Conservation (phyloP, 2,888 invertebrate genomes). For the Stenoptilia bipunctidactyla region DNA sequence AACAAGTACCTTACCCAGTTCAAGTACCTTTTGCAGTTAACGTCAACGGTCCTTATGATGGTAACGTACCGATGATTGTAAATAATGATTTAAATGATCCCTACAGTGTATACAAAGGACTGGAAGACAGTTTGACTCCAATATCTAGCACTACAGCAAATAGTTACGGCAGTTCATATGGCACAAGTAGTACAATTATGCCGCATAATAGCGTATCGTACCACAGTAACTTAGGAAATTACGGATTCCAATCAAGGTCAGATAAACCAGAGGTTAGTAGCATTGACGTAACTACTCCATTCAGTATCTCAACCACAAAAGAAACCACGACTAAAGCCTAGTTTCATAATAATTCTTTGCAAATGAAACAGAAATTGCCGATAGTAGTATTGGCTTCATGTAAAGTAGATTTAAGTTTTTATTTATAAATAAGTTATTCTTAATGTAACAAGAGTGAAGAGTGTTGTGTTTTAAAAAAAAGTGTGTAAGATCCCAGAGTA, state of each 20-base stretch:
- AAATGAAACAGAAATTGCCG: no score
- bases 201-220: no score
- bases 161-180: neutral
- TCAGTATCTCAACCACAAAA: no score
- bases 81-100: neutral
- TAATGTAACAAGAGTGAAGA: no score
- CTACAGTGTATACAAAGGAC: neutral
- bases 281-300: neutral
- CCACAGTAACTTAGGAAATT: neutral
- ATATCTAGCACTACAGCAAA: neutral
- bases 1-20: conserved; percentile 55
- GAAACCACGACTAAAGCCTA: neutral
- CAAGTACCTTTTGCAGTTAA: conserved; percentile 45
- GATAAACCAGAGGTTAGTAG: neutral
- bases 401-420: no score
- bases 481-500: no score
- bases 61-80: conserved; percentile 17
- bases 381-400: no score
- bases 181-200: neutral
- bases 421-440: no score
- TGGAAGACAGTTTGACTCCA: neutral
- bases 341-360: neutral
- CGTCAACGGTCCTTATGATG: conserved; percentile 9
- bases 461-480: no score
- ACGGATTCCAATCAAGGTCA: neutral